phyloP scores from a whole-genome alignment of 2,888 invertebrate genomes.

The Linnaemya vulpina region DNA sequence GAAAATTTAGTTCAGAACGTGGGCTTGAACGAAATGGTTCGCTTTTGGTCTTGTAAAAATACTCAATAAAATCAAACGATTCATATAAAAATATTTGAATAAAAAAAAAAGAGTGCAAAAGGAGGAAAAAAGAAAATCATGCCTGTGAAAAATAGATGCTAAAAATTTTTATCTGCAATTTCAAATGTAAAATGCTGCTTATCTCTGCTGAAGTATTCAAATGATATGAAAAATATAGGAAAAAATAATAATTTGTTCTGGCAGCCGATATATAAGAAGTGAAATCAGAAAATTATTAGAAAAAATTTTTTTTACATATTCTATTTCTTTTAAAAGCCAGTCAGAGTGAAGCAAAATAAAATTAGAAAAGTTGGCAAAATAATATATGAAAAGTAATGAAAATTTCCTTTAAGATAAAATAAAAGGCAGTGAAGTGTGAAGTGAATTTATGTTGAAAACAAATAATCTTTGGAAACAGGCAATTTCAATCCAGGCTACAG shows the following conservation, averaged over 20 bases:
- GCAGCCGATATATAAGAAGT: slow-evolving; percentile 18
- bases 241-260: slow-evolving; percentile 48
- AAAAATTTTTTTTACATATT: slow-evolving; percentile 39
- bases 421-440: slow-evolving; percentile 71
- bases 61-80: slow-evolving; percentile 52
- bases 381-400: slow-evolving; percentile 32
- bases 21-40: slow-evolving; percentile 73
- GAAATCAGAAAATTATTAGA: slow-evolving; percentile 5
- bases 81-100: slow-evolving; percentile 28
- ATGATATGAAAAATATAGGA: slow-evolving; percentile 6
- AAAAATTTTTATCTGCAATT: slow-evolving; percentile 13
- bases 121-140: slow-evolving; percentile 2
- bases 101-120: slow-evolving; percentile 27
- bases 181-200: slow-evolving; percentile 10
- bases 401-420: slow-evolving; percentile 45
- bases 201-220: slow-evolving; percentile 29
- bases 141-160: slow-evolving; percentile 15
- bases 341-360: slow-evolving; percentile 38
- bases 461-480: slow-evolving; percentile 31
- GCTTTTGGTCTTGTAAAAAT: slow-evolving; percentile 67
- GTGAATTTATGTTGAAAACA: slow-evolving; percentile 66
- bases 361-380: slow-evolving; percentile 64
- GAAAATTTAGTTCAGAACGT: slow-evolving; percentile 73
- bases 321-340: slow-evolving; percentile 49
- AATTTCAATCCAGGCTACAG: background rate